Percentiles rank a stretch among this genome's conserved stretches.
These are phyloP conservation scores for Tethya wilhelma DNA, from an alignment of 37 sponge, comb jelly and placozoan genomes.

Conservation along the genomic window DNA sequence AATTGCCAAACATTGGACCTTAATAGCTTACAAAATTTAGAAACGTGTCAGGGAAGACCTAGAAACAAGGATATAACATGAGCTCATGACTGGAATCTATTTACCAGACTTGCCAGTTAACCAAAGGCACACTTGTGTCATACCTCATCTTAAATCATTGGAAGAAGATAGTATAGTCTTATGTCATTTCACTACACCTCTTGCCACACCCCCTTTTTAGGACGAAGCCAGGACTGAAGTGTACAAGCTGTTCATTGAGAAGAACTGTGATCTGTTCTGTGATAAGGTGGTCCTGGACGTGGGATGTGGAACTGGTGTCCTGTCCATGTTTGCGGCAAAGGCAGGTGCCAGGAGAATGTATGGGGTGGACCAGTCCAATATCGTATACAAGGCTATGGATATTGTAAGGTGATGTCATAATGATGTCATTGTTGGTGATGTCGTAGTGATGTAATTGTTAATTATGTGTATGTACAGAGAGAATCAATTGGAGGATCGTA, in stretches of 20 bases:
- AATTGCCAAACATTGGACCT: no score
- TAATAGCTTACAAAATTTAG: no score
- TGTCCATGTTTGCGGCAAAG: slow-evolving; percentile 79
- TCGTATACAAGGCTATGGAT: slow-evolving; percentile 82
- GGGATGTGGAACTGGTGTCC: slow-evolving; percentile 88
- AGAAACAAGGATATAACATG: no score
- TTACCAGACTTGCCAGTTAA: no score
- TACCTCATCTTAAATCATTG: no score
- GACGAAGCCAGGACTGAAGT: slow-evolving; percentile 72
- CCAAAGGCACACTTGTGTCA: no score
- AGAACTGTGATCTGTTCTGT: slow-evolving; percentile 60
- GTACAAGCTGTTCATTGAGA: slow-evolving; percentile 63
- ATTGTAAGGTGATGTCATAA: slow-evolving; percentile 56
- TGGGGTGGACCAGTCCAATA: slow-evolving; percentile 78
- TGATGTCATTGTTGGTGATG: not conserved
- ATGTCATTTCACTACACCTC: no score
- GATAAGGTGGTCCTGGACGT: slow-evolving; percentile 83
- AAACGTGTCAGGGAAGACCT: no score
- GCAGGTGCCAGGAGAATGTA: slow-evolving; percentile 69
- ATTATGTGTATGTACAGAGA: slow-evolving; percentile 44
- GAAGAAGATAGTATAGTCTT: no score
- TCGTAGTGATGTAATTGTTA: not conserved
- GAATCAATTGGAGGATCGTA: slow-evolving; percentile 61
- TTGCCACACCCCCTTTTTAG: slow-evolving; percentile 9
- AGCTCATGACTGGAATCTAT: no score